Base-by-base conservation (phyloP, 2,113 vertebrate genomes). In the Caloenas nicobarica region DNA sequence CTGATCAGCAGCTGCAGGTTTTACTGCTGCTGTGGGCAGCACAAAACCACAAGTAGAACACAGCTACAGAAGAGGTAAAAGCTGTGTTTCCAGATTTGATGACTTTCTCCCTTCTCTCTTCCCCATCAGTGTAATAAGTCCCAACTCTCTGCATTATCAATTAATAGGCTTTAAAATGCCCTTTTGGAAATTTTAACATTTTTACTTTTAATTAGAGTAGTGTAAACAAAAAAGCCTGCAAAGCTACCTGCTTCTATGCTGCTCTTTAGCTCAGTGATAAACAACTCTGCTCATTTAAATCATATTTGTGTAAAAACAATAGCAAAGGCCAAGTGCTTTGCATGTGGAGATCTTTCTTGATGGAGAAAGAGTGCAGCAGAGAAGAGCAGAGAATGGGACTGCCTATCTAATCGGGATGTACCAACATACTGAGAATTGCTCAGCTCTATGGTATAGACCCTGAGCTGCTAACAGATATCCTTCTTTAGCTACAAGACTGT, bases 401-500 rank as follows among this genome's bases (percentile, higher is more conserved):
- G 85, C 72, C 38, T 96, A 34, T 83, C 60, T 76, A 88, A 96
- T 81, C 0, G 5, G 88, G 61, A 66, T 91, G 92, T 96, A 92
- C 92, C 61, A 91, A 81, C 1, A 5, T 16, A 81, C 69, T 69
- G 61, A 94, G 86, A 96, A 92, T 81, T 96, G 95, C 93, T 96
- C 96, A 96, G 88, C 86, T 93, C 61, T 93, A 91, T 92, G 91
- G 83, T 94, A 97, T 93, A 94, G 95, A 97, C 92, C 95, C 70
- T 94, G 77, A 96, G 58, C 86, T 96, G 92, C 77, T 96, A 96
- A 96, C 94, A 95, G 95, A 91, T 93, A 94, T 97, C 94, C 95
- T 95, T 95, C 96, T 97, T 97, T 97, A 97, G 95, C 89, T 94
- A 93, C 82, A 97, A 94, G 95, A 96, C 96, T 97, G 95, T 96